phyloP scores from a whole-genome alignment of 2,797 vertebrate species.

The Semaprochilodus insignis region DNA sequence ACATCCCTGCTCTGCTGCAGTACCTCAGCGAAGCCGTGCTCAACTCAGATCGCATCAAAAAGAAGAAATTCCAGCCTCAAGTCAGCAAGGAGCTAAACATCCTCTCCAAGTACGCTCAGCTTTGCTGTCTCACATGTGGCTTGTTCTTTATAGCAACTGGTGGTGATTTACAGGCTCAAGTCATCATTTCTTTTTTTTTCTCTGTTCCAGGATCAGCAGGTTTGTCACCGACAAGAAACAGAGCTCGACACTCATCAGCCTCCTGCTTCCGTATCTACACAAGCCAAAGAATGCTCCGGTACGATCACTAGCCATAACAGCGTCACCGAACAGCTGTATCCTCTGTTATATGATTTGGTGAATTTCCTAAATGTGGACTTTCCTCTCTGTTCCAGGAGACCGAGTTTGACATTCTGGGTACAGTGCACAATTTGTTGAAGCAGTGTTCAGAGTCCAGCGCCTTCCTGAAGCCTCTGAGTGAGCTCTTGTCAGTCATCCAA shows the following conservation, averaged over 20 bases:
- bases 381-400: constrained; percentile 80
- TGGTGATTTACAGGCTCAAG: not conserved
- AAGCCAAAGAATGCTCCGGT: constrained; percentile 85
- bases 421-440: constrained; percentile 89
- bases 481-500: constrained; percentile 88
- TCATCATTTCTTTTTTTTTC: not conserved
- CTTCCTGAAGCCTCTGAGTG: constrained; percentile 90
- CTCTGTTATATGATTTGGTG: not conserved
- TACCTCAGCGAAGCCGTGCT: constrained; percentile 88
- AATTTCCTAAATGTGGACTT: not conserved
- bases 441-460: constrained; percentile 80
- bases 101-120: constrained; percentile 90
- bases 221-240: constrained; percentile 92
- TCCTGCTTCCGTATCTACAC: constrained; percentile 91
- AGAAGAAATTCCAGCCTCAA: constrained; percentile 88
- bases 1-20: constrained; percentile 87
- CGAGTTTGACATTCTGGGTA: constrained; percentile 91
- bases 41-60: constrained; percentile 86
- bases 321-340: not conserved
- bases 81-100: constrained; percentile 96
- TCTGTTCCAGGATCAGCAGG: constrained; percentile 71
- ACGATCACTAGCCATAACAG: constrained; percentile 17
- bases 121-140: not conserved
- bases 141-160: not conserved
- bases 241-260: constrained; percentile 88